phyloP scores from a whole-genome alignment of 2,797 vertebrate species.

The Ceyx erithaca region DNA sequence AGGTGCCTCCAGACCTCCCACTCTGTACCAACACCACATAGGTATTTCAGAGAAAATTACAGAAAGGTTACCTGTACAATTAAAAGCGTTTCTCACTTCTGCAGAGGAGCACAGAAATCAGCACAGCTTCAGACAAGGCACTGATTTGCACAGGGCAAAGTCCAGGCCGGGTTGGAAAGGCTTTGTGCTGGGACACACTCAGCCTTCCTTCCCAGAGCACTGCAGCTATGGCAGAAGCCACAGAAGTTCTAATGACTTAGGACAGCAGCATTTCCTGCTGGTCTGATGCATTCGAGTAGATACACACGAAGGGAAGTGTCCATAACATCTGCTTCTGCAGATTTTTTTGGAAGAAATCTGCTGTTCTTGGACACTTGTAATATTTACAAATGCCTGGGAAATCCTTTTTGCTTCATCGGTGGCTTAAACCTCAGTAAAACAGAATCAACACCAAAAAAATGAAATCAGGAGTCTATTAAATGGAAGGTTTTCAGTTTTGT shows the following conservation, averaged over 20 bases:
- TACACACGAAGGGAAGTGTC: not conserved
- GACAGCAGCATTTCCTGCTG: not conserved
- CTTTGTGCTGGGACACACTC: not conserved
- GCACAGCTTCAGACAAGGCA: not conserved
- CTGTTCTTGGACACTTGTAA: not conserved
- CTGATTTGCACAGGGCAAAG: not conserved
- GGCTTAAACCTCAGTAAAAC: not conserved
- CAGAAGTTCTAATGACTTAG: not conserved
- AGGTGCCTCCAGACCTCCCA: not conserved
- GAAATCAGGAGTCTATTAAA: not conserved
- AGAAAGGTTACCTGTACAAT: not conserved
- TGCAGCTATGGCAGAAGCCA: not conserved
- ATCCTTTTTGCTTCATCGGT: not conserved
- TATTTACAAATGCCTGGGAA: not conserved
- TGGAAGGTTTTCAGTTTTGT: not conserved
- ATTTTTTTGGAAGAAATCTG: not conserved
- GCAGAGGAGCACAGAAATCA: not conserved
- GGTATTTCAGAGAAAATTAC: not conserved
- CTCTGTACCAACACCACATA: not conserved
- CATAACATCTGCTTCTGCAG: not conserved
- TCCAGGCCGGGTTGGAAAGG: not conserved
- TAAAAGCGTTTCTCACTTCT: not conserved
- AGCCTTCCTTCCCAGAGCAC: not conserved
- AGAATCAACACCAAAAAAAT: not conserved
- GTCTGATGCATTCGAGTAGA: not conserved